Evolutionary conservation across 2,797 vertebrate genomes (phyloP), one percentile per base, ranked within the genome.

Genomic region (Hypotaenidia philippensis): DNA sequence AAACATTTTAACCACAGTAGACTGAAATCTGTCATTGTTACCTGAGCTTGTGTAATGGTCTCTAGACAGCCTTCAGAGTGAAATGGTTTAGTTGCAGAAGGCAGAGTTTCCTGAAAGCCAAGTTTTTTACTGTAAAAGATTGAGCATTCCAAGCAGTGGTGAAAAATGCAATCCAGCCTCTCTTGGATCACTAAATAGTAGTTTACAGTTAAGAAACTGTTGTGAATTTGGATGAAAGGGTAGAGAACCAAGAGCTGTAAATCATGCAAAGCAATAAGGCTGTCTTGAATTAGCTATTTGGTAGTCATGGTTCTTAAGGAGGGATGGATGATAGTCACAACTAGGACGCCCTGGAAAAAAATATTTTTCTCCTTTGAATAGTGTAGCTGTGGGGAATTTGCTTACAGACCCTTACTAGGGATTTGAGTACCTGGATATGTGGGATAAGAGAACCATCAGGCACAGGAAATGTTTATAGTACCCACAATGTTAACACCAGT

Each of bases 1-100:
- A 85, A 96, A 78, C 36, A 32, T 88, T 96, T 74, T 61, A 78
- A 85, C 82, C 1, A 1, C 50, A 34, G 61, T 31, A 76, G 84
- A 86, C 57, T 78, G 90, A 89, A 92, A 87, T 85, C 82, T 92
- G 76, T 95, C 91, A 79, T 75, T 87, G 79, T 75, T 95, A 95
- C 94, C 84, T 94, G 64, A 87, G 61, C 38, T 75, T 26, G 34
- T 80, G 45, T 85, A 77, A 83, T 40, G 65, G 50, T 93, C 92
- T 91, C 91, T 47, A 76, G 91, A 49, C 47, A 70, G 72, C 40
- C 41, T 91, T 93, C 44, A 79, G 31, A 88, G 19, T 23, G 88
- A 92, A 94, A 72, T 32, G 32, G 38, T 83, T 88, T 38, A 26
- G 55, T 77, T 92, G 69, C 52, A 91, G 76, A 88, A 81, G 72